Evolutionary conservation across 2,113 vertebrate species (phyloP).

Genomic region (Indicator indicator): DNA sequence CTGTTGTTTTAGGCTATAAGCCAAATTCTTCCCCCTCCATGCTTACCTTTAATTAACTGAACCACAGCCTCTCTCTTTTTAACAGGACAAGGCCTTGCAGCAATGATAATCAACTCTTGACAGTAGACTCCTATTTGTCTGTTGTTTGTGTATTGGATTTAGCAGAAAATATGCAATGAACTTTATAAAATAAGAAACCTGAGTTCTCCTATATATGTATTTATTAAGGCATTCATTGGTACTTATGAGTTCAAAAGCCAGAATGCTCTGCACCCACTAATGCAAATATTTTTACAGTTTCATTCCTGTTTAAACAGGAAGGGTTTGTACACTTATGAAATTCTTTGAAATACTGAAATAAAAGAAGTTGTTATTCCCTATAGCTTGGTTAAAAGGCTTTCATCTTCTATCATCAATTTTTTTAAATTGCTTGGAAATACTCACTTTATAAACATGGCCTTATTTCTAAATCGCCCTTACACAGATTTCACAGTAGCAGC

Average conservation of each 20-base stretch:
- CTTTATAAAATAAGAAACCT: slow-evolving; percentile 35
- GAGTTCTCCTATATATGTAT: neutral
- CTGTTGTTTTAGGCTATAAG: neutral
- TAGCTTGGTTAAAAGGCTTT: slow-evolving; percentile 35
- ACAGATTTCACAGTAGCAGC: slow-evolving; percentile 7
- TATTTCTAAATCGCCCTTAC: slow-evolving; percentile 26
- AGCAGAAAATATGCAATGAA: slow-evolving; percentile 16
- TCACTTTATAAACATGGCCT: slow-evolving; percentile 10
- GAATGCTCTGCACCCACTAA: slow-evolving; percentile 20
- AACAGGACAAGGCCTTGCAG: neutral
- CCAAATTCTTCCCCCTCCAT: neutral
- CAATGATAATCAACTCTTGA: neutral
- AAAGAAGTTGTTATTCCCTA: slow-evolving; percentile 56
- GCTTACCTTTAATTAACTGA: neutral
- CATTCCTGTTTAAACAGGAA: slow-evolving; percentile 60
- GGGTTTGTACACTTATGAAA: slow-evolving; percentile 16
- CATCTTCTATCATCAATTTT: slow-evolving; percentile 44
- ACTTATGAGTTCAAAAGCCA: slow-evolving; percentile 21
- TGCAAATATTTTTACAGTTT: slow-evolving; percentile 64
- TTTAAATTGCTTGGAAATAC: slow-evolving; percentile 31
- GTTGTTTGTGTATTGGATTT: slow-evolving; percentile 15
- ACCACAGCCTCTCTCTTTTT: neutral
- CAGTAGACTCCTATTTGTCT: neutral
- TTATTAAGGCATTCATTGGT: slow-evolving; percentile 2
- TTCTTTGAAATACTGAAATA: slow-evolving; percentile 64